Evolutionary conservation across 2,113 vertebrate species (phyloP).

Genomic region (Phylloscopus trochilus): DNA sequence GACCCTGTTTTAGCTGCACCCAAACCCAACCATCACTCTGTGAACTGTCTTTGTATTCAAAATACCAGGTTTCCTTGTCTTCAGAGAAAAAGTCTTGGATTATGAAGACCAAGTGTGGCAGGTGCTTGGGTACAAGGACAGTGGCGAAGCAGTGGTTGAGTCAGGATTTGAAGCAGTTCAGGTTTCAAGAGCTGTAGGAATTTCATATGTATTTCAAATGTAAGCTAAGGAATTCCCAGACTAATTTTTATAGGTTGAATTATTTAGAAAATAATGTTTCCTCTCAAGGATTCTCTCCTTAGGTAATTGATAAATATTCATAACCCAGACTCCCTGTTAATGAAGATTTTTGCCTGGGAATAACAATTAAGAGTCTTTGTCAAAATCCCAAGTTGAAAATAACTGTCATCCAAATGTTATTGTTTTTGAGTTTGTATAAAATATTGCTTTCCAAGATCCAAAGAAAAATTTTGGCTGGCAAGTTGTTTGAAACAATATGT

Average conservation of each 20-base stretch:
- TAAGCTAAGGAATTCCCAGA: conserved; percentile 12
- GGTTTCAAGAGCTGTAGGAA: background rate
- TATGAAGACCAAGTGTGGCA: background rate
- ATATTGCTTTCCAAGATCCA: conserved; percentile 29
- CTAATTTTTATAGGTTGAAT: conserved; percentile 6
- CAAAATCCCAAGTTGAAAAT: conserved; percentile 41
- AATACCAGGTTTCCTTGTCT: background rate
- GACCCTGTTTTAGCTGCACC: background rate
- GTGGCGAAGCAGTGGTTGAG: background rate
- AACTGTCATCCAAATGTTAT: conserved; percentile 54
- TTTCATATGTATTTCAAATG: background rate
- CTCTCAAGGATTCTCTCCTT: conserved; percentile 35
- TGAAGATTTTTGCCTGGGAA: conserved; percentile 55
- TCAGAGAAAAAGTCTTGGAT: background rate
- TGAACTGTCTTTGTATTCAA: background rate
- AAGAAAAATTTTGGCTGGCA: conserved; percentile 34
- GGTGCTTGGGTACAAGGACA: background rate
- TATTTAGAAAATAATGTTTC: conserved; percentile 30
- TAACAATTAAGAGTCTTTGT: conserved; percentile 49
- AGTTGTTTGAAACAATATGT: conserved; percentile 45
- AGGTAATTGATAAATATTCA: conserved; percentile 62
- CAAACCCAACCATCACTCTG: background rate
- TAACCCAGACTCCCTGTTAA: conserved; percentile 14
- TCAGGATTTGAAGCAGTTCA: background rate
- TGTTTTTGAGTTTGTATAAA: conserved; percentile 20